Percentiles rank a stretch among this genome's conserved stretches.
Evolutionary conservation across 1,140 invertebrate species (phyloP).

Genomic region (Episyrphus balteatus): DNA sequence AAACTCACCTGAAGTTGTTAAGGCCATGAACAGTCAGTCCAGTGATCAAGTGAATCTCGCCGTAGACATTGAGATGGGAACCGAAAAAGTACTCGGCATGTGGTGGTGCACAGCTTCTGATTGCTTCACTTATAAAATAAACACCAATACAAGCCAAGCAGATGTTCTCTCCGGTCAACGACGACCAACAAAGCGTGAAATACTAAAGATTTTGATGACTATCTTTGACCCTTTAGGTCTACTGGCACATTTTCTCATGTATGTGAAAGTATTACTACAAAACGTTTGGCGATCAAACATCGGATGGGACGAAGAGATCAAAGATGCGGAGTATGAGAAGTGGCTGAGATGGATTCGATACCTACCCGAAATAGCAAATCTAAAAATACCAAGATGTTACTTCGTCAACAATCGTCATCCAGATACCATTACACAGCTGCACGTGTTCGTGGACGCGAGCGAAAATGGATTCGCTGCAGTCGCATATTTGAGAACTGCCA

Average conservation of each 20-base stretch:
- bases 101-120: conserved; percentile 1
- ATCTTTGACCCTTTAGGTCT: conserved; percentile 14
- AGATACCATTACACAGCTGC: not conserved
- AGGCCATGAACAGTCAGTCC: not conserved
- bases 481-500: conserved; percentile 1
- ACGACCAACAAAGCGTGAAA: not conserved
- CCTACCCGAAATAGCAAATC: not conserved
- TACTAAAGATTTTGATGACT: conserved; percentile 9
- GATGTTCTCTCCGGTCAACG: not conserved
- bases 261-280: conserved; percentile 13
- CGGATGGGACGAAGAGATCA: conserved; percentile 10
- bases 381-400: not conserved
- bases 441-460: conserved; percentile 3
- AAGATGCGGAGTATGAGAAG: not conserved
- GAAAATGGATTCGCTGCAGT: conserved; percentile 1
- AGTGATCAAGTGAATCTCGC: not conserved
- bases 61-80: too few species aligned
- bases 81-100: not conserved
- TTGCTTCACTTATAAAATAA: conserved; percentile 6
- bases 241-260: conserved; percentile 5
- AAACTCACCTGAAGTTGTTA: not conserved
- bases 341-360: conserved; percentile 1
- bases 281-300: conserved; percentile 7
- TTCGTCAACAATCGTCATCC: not conserved
- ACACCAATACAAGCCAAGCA: not conserved